Conservation (phyloP, 2,888 invertebrate genomes). For the Saturnia japonica region DNA sequence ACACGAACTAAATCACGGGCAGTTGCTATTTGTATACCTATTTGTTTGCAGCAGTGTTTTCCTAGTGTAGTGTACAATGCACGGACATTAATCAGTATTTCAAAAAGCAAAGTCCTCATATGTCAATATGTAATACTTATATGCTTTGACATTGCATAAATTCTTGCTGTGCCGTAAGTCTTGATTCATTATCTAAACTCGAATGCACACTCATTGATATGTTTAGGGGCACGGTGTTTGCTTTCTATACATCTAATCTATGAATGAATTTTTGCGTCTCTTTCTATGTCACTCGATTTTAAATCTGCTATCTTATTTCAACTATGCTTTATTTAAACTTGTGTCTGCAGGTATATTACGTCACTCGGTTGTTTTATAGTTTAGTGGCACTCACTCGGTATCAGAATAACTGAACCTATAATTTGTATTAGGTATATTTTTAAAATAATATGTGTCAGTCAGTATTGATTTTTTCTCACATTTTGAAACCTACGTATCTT, state of each 20-base stretch:
- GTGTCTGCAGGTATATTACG: not conserved
- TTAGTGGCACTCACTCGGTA: not conserved
- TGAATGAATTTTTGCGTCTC: conserved; percentile 48
- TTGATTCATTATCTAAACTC: conserved; percentile 48
- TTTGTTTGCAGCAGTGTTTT: not conserved
- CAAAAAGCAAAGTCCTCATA: not conserved
- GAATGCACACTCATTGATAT: conserved; percentile 48
- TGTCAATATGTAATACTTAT: not conserved
- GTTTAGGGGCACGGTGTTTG: conserved; percentile 46
- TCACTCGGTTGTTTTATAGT: not conserved
- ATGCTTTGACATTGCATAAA: conserved; percentile 10
- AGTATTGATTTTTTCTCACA: not conserved
- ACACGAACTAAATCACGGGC: too few species aligned
- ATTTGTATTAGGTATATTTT: not conserved
- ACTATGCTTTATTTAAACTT: not conserved
- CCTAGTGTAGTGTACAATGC: not conserved
- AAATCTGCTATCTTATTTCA: conserved; percentile 10
- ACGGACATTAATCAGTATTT: not conserved
- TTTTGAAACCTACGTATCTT: not conserved
- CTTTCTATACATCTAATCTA: conserved; percentile 40
- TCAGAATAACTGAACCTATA: not conserved
- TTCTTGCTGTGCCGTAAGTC: conserved; percentile 32
- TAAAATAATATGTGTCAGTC: not conserved
- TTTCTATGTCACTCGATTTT: conserved; percentile 33
- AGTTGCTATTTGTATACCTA: not conserved